These are phyloP conservation scores for Drosophila malerkotliana DNA, from an alignment of 1,140 invertebrate genomes.

Conservation along the genomic window DNA sequence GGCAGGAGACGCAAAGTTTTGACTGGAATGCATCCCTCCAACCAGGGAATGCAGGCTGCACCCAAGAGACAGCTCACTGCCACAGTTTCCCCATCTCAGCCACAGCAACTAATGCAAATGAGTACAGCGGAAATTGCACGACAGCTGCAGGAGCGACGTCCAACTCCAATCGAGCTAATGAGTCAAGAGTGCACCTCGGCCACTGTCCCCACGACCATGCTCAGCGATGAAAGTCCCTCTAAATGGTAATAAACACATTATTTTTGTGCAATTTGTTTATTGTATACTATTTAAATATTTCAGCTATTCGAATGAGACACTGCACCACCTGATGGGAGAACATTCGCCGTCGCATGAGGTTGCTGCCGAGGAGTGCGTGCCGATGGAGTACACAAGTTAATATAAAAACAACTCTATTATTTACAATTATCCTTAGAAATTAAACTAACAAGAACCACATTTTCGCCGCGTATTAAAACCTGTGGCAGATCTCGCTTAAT, in stretches of 20 bases:
- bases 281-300: background rate
- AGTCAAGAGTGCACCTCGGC: slow-evolving; percentile 92
- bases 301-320: slow-evolving; percentile 90
- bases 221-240: slow-evolving; percentile 90
- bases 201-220: slow-evolving; percentile 95
- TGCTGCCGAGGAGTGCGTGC: slow-evolving; percentile 88
- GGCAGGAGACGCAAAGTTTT: slow-evolving; percentile 70
- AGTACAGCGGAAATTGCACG: slow-evolving; percentile 94
- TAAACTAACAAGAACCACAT: slow-evolving; percentile 86
- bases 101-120: slow-evolving; percentile 35
- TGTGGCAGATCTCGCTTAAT: slow-evolving; percentile 91
- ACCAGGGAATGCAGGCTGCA: slow-evolving; percentile 17
- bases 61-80: slow-evolving; percentile 43
- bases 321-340: slow-evolving; percentile 87
- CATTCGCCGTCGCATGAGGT: slow-evolving; percentile 88
- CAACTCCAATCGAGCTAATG: slow-evolving; percentile 91
- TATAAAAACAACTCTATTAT: slow-evolving; percentile 13
- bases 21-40: slow-evolving; percentile 32
- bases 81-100: slow-evolving; percentile 54
- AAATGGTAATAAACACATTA: slow-evolving; percentile 47
- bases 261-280: no score
- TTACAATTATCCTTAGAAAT: slow-evolving; percentile 36
- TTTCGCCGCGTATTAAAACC: slow-evolving; percentile 93
- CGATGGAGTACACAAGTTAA: slow-evolving; percentile 85
- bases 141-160: slow-evolving; percentile 92